Base-by-base conservation (phyloP, 2,113 vertebrate species). In the Apus apus region DNA sequence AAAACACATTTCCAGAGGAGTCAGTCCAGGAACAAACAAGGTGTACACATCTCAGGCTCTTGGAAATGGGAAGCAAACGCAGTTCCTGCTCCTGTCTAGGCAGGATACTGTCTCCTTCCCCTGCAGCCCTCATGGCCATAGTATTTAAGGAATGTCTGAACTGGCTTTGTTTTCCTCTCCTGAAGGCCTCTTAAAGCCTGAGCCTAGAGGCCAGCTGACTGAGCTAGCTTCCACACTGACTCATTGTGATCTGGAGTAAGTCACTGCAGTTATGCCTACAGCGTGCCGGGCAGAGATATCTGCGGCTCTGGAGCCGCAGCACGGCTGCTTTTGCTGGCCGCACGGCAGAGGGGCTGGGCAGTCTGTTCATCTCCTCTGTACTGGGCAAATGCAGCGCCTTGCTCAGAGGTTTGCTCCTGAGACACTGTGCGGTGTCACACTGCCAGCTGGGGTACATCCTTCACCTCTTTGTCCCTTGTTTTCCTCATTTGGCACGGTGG, bases 291-390 rank as follows among this genome's bases (percentile, higher is more conserved):
- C 53, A 38, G 89, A 30, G 90, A 78, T 26, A 56, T 48, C 87
- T 2, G 38, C 9, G 3, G 45, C 75, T 29, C 50, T 8, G n/a
- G 38, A 18, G 40, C 21, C 0, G 4, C 25, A 57, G 46, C 27
- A 0, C 0, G 1, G 85, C 62, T 34, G 75, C 61, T 25, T 23
- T 19, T 23, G 50, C 36, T 54, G 17, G 70, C 75, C 16, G 34
- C 1, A 26, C 0, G 1, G 34, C 68, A 75, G 43, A 51, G 38
- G 58, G 45, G 3, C n/a, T 1, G 32, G 32, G 0, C 1, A 1
- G 54, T 10, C 38, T 56, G 3, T 53, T 11, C 2, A 16, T 66
- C 85, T 43, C 8, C 65, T 75, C 48, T 2, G 15, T 6, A 1
- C 11, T 15, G 11, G 19, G 58, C 65, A 45, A 27, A 45, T 0